Evolutionary conservation across 2,113 vertebrate genomes (phyloP).

Genomic region (Seriola aureovittata): DNA sequence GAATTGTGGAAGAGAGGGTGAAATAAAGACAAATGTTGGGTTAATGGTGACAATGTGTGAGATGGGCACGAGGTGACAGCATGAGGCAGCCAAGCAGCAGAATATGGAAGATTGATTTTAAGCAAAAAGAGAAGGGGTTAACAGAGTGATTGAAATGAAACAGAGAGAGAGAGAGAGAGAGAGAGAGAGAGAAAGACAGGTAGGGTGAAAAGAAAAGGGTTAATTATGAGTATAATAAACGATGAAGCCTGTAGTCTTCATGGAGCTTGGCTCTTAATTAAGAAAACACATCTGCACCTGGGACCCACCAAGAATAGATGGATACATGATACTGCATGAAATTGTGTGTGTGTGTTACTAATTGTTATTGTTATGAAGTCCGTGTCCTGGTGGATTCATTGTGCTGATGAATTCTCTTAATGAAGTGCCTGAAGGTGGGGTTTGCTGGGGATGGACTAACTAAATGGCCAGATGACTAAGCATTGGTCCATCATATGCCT

Average conservation of each 20-base stretch:
- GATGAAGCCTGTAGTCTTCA: slow-evolving; percentile 59
- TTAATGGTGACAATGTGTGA: slow-evolving; percentile 62
- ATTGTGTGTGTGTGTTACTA: slow-evolving; percentile 48
- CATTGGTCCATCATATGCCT: neutral
- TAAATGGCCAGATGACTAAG: slow-evolving; percentile 30
- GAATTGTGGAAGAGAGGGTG: slow-evolving; percentile 58
- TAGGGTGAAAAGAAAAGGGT: slow-evolving; percentile 65
- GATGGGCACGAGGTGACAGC: slow-evolving; percentile 52
- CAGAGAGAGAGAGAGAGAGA: slow-evolving; percentile 52
- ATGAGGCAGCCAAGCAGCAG: slow-evolving; percentile 36
- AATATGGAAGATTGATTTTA: slow-evolving; percentile 56
- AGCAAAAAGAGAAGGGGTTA: slow-evolving; percentile 58
- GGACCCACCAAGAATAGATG: slow-evolving; percentile 62
- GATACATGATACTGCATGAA: slow-evolving; percentile 41
- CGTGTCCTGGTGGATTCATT: slow-evolving; percentile 64
- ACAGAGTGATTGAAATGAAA: slow-evolving; percentile 61
- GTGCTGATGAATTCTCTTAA: slow-evolving; percentile 70
- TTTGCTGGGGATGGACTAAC: slow-evolving; percentile 23
- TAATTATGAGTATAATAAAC: slow-evolving; percentile 75
- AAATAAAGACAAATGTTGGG: slow-evolving; percentile 77
- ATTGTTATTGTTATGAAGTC: slow-evolving; percentile 70
- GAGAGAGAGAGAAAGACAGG: slow-evolving; percentile 41
- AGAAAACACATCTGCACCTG: slow-evolving; percentile 76
- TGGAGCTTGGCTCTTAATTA: slow-evolving; percentile 77
- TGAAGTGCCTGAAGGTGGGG: slow-evolving; percentile 60